These are phyloP conservation scores for Amblyjoppa fuscipennis DNA, from an alignment of 2,888 invertebrate species.

Conservation along the genomic window DNA sequence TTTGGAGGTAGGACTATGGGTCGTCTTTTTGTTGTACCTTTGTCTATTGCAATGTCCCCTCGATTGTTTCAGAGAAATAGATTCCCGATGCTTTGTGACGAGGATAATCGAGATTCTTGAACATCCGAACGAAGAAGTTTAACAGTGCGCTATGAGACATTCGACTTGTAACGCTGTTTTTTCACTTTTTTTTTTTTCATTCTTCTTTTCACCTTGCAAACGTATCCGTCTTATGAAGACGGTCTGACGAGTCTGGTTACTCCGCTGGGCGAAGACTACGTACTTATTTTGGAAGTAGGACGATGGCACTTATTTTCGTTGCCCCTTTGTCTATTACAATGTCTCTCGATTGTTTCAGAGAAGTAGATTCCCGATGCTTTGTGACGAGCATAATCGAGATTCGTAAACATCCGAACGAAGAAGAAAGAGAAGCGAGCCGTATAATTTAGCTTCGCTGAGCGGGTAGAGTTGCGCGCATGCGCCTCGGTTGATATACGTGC, in stretches of 20 bases:
- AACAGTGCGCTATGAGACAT: slow-evolving; percentile 75
- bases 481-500: slow-evolving; percentile 5
- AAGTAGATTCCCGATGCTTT: slow-evolving; percentile 15
- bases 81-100: slow-evolving; percentile 20
- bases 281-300: not conserved
- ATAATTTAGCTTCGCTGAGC: slow-evolving; percentile 58
- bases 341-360: slow-evolving; percentile 12
- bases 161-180: slow-evolving; percentile 52
- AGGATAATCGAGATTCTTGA: slow-evolving; percentile 29
- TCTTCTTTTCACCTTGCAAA: not conserved
- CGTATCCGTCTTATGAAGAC: not conserved
- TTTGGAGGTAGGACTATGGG: not conserved
- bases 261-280: not conserved
- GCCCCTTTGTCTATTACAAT: not conserved
- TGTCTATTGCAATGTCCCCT: not conserved
- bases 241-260: not conserved
- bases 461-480: slow-evolving; percentile 13
- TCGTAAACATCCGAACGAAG: slow-evolving; percentile 2
- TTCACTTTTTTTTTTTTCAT: slow-evolving; percentile 18
- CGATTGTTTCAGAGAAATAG: slow-evolving; percentile 23
- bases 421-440: slow-evolving; percentile 42
- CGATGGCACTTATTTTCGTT: not conserved
- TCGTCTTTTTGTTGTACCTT: not conserved
- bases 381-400: slow-evolving; percentile 34
- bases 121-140: slow-evolving; percentile 67